phyloP scores from a whole-genome alignment of 2,113 vertebrate species.

The Callocephalon fimbriatum region DNA sequence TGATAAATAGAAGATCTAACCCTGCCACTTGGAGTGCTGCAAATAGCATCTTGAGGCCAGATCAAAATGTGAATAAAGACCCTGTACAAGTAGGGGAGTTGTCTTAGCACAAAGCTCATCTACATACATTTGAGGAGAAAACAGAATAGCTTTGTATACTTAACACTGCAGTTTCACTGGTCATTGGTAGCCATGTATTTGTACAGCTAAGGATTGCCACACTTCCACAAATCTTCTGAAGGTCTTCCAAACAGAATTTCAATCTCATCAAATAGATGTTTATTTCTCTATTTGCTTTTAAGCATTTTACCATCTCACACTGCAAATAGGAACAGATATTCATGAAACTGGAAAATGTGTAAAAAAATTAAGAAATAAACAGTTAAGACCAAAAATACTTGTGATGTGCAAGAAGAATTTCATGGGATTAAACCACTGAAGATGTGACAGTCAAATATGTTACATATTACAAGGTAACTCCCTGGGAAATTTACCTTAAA shows the following conservation, averaged over 20 bases:
- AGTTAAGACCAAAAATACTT: neutral
- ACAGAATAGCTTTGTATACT: neutral
- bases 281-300: neutral
- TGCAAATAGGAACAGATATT: neutral
- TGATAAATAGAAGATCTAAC: neutral
- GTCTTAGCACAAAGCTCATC: neutral
- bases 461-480: neutral
- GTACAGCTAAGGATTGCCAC: neutral
- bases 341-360: neutral
- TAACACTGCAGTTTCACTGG: neutral
- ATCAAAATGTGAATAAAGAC: neutral
- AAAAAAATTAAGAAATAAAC: neutral
- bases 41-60: neutral
- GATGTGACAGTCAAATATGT: neutral
- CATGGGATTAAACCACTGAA: neutral
- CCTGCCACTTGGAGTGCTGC: neutral
- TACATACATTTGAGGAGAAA: neutral
- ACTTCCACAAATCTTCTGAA: neutral
- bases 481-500: neutral
- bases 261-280: neutral
- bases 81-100: neutral
- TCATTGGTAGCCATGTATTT: neutral
- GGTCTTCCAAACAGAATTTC: neutral
- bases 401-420: neutral
- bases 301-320: neutral